Evolutionary conservation across 2,888 invertebrate species (phyloP), one percentile per base, ranked within the genome.

Genomic region (Folsomia candida): DNA sequence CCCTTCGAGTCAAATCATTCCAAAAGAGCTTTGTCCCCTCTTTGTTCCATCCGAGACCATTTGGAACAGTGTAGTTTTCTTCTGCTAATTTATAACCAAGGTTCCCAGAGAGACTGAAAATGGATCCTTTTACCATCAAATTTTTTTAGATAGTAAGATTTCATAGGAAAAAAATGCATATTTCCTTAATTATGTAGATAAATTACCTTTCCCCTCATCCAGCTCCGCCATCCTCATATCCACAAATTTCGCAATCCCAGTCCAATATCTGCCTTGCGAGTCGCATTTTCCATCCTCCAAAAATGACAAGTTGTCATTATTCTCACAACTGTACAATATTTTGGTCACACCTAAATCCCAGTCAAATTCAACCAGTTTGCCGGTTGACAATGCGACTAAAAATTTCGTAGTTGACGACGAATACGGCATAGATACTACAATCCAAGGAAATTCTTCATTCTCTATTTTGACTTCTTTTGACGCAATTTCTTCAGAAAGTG

Each of bases 241-340:
- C 54, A 37, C 37, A 18, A 63, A n/a, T 1, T 1, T 63, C 2
- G 20, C 37, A 9, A 22, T 14, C 14, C 63, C 63, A 4, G 29
- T 47, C 63, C 63, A 63, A n/a, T 37, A 63, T 1, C 63, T 29
- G 1, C 47, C 63, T 22, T 63, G 28, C 0, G 47, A 14, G 47
- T 63, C 63, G 18, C 37, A 37, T 37, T 63, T 63, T 28, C 63
- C 63, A 63, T 63, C 63, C n/a, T n/a, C n/a, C n/a, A n/a, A n/a
- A n/a, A n/a, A n/a, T n/a, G n/a, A n/a, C n/a, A n/a, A n/a, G 28
- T 37, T 63, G 37, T 37, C 28, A 37, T 14, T 29, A 4, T 63
- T 26, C 11, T 37, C 18, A 4, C 1, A 22, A 14, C 37, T 25
- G 22, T 37, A 63, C 2, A 28, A 24, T 1, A 20, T 11, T 3